These are phyloP conservation scores for Hydrozoanthus gracilis DNA, from an alignment of 92 coral and sea anemone species.

Conservation along the genomic window DNA sequence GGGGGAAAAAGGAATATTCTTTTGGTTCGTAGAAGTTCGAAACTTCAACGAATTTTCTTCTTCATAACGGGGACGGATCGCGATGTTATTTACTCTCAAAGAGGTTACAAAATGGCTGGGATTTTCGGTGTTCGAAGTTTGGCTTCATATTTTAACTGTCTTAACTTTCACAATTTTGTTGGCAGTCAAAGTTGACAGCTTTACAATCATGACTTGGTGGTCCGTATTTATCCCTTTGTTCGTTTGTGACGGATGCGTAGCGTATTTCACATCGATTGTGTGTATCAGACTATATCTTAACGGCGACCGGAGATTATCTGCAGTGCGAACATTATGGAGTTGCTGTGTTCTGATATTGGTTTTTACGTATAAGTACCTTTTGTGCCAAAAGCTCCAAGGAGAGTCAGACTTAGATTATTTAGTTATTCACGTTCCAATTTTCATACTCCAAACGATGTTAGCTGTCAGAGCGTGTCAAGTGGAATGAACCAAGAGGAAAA, in stretches of 20 bases:
- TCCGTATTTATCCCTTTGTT: slow-evolving; percentile 90
- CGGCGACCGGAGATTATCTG: slow-evolving; percentile 86
- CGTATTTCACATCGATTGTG: slow-evolving; percentile 92
- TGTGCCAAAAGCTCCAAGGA: slow-evolving; percentile 87
- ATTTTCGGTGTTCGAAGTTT: slow-evolving; percentile 91
- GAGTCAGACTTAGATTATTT: slow-evolving; percentile 67
- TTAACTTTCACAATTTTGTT: slow-evolving; percentile 87
- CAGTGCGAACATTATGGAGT: slow-evolving; percentile 94
- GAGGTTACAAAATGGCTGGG: slow-evolving; percentile 97
- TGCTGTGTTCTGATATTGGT: slow-evolving; percentile 63
- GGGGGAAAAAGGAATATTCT: slow-evolving; percentile 34
- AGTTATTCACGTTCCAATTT: slow-evolving; percentile 89
- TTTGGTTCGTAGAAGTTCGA: slow-evolving; percentile 5
- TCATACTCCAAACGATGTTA: slow-evolving; percentile 80
- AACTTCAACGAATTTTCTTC: slow-evolving; percentile 25
- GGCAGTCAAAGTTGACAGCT: slow-evolving; percentile 85
- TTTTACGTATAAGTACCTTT: slow-evolving; percentile 75
- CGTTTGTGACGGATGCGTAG: slow-evolving; percentile 94
- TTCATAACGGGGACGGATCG: slow-evolving; percentile 41
- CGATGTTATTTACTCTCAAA: slow-evolving; percentile 81
- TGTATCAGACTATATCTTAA: slow-evolving; percentile 86
- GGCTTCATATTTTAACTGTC: slow-evolving; percentile 80
- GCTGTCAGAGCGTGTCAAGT: slow-evolving; percentile 94
- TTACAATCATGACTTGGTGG: slow-evolving; percentile 89
- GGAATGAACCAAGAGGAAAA: slow-evolving; percentile 40